A percentile compares a stretch with the other conserved stretches of the same genome.
phyloP scores from a whole-genome alignment of 1,140 invertebrate genomes.

The Triops cancriformis region DNA sequence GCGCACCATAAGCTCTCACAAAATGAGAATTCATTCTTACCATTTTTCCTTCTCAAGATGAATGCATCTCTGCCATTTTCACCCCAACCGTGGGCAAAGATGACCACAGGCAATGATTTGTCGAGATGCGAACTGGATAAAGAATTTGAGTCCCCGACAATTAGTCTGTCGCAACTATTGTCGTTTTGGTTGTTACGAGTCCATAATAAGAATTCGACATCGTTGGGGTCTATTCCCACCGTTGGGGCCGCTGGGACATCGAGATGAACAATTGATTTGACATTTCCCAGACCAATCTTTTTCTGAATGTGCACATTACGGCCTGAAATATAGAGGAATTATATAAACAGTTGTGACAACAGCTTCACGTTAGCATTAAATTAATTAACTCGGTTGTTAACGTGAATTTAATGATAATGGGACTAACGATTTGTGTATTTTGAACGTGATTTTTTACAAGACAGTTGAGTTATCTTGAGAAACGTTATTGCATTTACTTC shows the following conservation, averaged over 20 bases:
- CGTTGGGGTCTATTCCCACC: not conserved
- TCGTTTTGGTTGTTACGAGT: not conserved
- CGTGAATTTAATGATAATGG: no score
- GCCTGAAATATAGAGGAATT: not conserved
- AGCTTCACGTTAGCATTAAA: no score
- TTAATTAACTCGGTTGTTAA: no score
- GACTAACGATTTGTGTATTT: no score
- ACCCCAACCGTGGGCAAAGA: conserved; percentile 27
- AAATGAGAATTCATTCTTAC: no score
- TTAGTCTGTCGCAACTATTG: not conserved
- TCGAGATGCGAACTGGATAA: conserved; percentile 14
- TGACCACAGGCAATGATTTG: not conserved
- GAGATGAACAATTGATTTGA: not conserved
- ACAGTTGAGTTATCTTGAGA: not conserved
- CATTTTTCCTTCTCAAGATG: conserved; percentile 17
- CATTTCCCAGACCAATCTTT: not conserved
- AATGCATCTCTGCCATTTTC: not conserved
- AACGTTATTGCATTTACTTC: not conserved
- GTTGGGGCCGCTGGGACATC: not conserved
- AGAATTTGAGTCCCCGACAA: conserved; percentile 10
- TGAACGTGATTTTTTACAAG: no score
- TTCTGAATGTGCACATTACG: not conserved
- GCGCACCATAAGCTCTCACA: no score
- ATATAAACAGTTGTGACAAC: no score
- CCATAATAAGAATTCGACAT: not conserved